These are phyloP conservation scores for Tillus elongatus DNA, from an alignment of 2,888 invertebrate species.

Conservation along the genomic window DNA sequence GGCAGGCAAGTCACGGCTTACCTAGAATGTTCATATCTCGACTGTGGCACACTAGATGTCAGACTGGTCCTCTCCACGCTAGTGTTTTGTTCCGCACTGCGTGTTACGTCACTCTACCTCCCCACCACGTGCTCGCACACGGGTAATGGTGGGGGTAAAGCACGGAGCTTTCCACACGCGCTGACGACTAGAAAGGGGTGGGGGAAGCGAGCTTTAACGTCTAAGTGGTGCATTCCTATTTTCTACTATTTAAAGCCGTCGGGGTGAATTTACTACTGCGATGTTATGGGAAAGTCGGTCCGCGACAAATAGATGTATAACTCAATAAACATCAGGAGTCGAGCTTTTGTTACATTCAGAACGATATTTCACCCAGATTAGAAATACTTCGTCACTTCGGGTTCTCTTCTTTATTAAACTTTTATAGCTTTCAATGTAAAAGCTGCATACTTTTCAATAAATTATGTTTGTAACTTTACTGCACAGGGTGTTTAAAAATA, in stretches of 20 bases:
- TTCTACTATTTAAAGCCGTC: slow-evolving; percentile 3
- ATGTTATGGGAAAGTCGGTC: too few relatives aligned
- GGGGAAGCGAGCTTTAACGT: slow-evolving; percentile 20
- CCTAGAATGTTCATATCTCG: slow-evolving; percentile 45
- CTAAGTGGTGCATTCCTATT: slow-evolving; percentile 21
- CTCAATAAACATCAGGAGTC: too few relatives aligned
- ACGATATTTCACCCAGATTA: too few relatives aligned
- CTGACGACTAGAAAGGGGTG: slow-evolving; percentile 15
- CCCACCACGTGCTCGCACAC: slow-evolving; percentile 17
- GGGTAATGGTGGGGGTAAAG: slow-evolving; percentile 19
- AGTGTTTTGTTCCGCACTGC: slow-evolving; percentile 43
- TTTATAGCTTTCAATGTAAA: too few relatives aligned
- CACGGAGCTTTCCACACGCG: slow-evolving; percentile 12
- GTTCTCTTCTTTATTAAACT: too few relatives aligned
- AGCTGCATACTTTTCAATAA: too few relatives aligned
- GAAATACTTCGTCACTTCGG: too few relatives aligned
- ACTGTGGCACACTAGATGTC: slow-evolving; percentile 43
- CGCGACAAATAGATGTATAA: too few relatives aligned
- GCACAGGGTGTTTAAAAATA: too few relatives aligned
- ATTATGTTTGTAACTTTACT: too few relatives aligned
- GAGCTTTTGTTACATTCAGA: too few relatives aligned
- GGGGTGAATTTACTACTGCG: too few relatives aligned
- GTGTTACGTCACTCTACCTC: slow-evolving; percentile 39
- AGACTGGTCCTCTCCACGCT: slow-evolving; percentile 37
- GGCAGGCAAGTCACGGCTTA: slow-evolving; percentile 35